phyloP scores from a whole-genome alignment of 2,888 invertebrate genomes.

The Parnassius orleans region DNA sequence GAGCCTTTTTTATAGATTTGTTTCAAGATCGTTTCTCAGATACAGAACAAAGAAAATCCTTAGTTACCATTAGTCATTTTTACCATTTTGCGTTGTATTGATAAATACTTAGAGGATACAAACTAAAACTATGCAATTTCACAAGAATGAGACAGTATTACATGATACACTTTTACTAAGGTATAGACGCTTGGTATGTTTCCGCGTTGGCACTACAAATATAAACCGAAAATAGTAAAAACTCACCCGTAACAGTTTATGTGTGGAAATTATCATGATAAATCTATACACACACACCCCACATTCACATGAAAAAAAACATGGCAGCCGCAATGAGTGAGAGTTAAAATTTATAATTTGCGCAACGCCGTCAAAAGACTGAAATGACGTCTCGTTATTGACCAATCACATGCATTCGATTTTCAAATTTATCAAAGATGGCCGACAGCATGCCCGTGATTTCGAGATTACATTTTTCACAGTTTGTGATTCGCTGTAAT shows the following conservation, averaged over 20 bases:
- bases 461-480: conserved; percentile 45
- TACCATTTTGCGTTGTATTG: conserved; percentile 46
- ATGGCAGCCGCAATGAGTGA: conserved; percentile 83
- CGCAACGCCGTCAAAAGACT: conserved; percentile 75
- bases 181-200: conserved; percentile 59
- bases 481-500: conserved; percentile 58
- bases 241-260: conserved; percentile 72
- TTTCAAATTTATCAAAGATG: conserved; percentile 65
- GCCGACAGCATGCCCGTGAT: conserved; percentile 50
- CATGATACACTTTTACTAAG: conserved; percentile 80
- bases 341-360: conserved; percentile 73
- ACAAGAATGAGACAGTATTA: conserved; percentile 76
- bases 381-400: conserved; percentile 63
- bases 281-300: conserved; percentile 78
- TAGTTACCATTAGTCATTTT: conserved; percentile 25
- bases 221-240: conserved; percentile 42
- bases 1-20: conserved; percentile 30
- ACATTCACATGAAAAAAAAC: conserved; percentile 85
- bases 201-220: conserved; percentile 54
- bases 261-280: conserved; percentile 74
- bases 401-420: conserved; percentile 61
- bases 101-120: conserved; percentile 45
- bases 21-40: background rate
- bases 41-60: conserved; percentile 30
- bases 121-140: conserved; percentile 71